Base-by-base conservation (phyloP, 2,797 vertebrate species). In the Notoglanidium macrostoma region DNA sequence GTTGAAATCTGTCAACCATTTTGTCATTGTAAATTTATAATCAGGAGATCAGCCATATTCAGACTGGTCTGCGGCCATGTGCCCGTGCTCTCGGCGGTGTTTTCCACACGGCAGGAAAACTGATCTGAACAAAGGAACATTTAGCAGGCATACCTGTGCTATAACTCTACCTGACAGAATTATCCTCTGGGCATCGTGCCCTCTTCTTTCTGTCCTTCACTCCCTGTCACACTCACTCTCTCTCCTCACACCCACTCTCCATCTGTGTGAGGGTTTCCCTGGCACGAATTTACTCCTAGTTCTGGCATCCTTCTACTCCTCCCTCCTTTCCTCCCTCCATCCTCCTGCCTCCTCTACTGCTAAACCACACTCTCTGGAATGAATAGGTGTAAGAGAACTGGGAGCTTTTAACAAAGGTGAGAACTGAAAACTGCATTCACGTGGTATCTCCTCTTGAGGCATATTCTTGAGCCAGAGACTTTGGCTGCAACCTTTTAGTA, bases 81-180 rank as follows among this genome's bases (percentile, higher is more conserved):
- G 79, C 85, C 85, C 83, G 40, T 78, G 67, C 81, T 81, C 88
- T 84, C 67, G 79, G 72, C 85, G 85, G 83, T 90, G 84, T 87
- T 88, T 84, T 85, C 85, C 84, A 76, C 79, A 79, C 67, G 57
- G 46, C 87, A 85, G 85, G 85, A 81, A 87, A 44, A 76, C 65
- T 57, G 32, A 44, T 83, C 49, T 35, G 78, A 89, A 94, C 93
- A 95, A 94, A 93, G 92, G 92, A 88, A 87, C 92, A 87, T 94
- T 95, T 93, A 93, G 54, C 90, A 91, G 89, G 72, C 54, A 80
- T 91, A 90, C 87, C 88, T 91, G 90, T 70, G 78, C 83, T 88
- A 83, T 91, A 89, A 94, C 94, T 93, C 88, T 91, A 92, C 87
- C 90, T 89, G 94, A 94, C 94, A 95, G 92, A 89, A 94, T 88